Percentiles rank a stretch among this genome's conserved stretches.
Conservation (phyloP, 2,113 vertebrate species). For the Zapus hudsonius region DNA sequence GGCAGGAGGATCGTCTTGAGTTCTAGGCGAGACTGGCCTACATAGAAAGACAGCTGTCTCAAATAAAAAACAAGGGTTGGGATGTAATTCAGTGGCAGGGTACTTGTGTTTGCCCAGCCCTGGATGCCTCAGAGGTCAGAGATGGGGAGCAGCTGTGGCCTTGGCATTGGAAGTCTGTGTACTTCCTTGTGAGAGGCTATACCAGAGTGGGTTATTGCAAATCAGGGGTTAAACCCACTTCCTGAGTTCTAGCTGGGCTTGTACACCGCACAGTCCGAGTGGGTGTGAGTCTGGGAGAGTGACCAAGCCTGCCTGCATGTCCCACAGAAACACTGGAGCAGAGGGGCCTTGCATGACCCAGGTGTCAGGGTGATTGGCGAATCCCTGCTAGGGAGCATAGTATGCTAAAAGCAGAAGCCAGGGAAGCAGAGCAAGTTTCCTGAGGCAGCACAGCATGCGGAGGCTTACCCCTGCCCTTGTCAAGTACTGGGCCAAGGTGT, state of each 20-base stretch:
- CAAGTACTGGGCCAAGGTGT: not conserved
- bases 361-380: not conserved
- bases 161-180: not conserved
- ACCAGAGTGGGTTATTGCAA: not conserved
- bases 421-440: not conserved
- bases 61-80: not conserved
- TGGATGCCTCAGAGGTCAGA: not conserved
- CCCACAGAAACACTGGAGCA: not conserved
- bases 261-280: too few species aligned
- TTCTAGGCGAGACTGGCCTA: not conserved
- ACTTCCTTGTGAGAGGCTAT: not conserved
- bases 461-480: too few species aligned
- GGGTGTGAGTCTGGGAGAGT: too few species aligned
- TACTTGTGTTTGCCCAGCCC: not conserved
- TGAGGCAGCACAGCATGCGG: rapidly evolving
- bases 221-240: not conserved
- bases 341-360: not conserved
- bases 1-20: not conserved
- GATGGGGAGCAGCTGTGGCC: not conserved
- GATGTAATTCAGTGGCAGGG: too few species aligned
- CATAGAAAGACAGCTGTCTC: too few species aligned
- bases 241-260: not conserved
- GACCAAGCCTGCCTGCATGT: not conserved
- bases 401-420: not conserved
- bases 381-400: too few species aligned